Conservation (phyloP, 2,888 invertebrate species). For the Chalcosyrphus nemorum region DNA sequence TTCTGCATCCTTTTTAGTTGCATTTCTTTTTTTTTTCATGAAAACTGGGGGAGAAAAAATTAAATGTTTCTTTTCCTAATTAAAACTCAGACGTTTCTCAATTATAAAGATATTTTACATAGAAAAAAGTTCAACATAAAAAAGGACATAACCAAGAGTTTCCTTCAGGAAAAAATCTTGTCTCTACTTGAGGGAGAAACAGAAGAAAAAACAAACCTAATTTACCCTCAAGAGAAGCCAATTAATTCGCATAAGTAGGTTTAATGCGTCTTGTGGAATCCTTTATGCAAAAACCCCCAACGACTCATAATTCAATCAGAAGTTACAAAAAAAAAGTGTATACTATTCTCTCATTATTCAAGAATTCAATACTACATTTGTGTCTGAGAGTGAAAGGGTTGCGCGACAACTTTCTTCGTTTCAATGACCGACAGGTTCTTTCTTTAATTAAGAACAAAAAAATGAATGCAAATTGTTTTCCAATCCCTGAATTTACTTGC, state of each 20-base stretch:
- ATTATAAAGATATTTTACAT: constrained; percentile 70
- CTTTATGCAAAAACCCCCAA: background rate
- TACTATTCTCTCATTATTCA: background rate
- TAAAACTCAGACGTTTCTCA: constrained; percentile 67
- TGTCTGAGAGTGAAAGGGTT: background rate
- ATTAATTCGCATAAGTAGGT: constrained; percentile 60
- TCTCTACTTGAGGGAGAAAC: background rate
- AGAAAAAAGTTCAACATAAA: constrained; percentile 3
- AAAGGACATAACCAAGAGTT: background rate
- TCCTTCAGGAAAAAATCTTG: too few species aligned
- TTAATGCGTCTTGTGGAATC: constrained; percentile 19
- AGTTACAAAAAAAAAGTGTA: constrained; percentile 9
- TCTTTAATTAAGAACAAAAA: constrained; percentile 42
- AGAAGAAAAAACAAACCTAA: constrained; percentile 7
- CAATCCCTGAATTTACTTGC: constrained; percentile 25
- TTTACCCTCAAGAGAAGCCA: constrained; percentile 48
- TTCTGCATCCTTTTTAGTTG: background rate
- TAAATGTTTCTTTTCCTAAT: constrained; percentile 51
- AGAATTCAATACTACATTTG: background rate
- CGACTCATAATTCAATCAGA: constrained; percentile 59
- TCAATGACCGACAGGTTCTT: background rate
- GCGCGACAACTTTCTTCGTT: background rate
- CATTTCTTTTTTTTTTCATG: background rate
- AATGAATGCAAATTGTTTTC: constrained; percentile 25
- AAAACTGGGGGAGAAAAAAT: background rate